phyloP scores from a whole-genome alignment of 2,113 vertebrate species.

The Sapayoa aenigma region DNA sequence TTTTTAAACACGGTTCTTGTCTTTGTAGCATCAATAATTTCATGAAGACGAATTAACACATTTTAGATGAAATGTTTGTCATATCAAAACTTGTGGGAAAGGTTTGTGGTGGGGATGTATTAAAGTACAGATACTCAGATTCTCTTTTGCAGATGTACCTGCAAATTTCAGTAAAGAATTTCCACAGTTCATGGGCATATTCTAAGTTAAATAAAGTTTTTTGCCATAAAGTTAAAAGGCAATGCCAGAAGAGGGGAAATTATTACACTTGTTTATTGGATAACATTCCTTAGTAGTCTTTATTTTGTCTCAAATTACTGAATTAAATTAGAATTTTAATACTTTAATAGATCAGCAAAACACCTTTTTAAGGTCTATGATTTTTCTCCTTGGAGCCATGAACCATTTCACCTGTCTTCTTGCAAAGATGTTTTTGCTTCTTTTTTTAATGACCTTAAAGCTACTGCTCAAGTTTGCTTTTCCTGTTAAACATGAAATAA shows the following conservation, averaged over 20 bases:
- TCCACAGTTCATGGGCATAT: background rate
- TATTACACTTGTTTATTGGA: background rate
- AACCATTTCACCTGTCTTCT: background rate
- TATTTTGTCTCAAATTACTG: background rate
- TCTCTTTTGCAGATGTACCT: background rate
- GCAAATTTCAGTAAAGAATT: background rate
- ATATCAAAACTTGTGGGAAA: background rate
- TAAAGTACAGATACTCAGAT: background rate
- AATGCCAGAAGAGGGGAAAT: background rate
- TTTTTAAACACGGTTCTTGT: conserved; percentile 70
- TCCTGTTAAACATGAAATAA: background rate
- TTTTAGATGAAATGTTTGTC: background rate
- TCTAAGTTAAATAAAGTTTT: no score
- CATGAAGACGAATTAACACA: background rate
- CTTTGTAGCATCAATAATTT: background rate
- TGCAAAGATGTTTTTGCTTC: background rate
- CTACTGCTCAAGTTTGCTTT: background rate
- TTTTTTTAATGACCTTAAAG: background rate
- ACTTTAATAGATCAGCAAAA: background rate
- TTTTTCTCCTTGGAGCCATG: background rate
- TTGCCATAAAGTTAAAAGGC: background rate
- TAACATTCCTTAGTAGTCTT: background rate
- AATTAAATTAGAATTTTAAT: background rate
- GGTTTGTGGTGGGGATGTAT: background rate
- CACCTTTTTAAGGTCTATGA: background rate